Evolutionary conservation across 2,888 invertebrate genomes (phyloP).

Genomic region (Anagyrus pseudococci): DNA sequence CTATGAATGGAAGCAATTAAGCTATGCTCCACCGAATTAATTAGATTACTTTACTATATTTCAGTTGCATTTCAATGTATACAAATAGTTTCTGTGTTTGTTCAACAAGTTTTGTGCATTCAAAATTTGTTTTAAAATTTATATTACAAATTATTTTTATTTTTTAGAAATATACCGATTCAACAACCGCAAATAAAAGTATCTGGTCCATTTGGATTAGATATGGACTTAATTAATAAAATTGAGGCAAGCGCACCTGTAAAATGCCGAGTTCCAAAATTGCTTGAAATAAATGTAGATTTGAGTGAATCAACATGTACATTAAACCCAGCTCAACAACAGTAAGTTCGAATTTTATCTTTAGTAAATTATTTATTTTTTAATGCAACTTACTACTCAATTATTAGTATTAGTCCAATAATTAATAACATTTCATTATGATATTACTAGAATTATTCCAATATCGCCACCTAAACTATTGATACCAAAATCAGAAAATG

Average conservation of each 20-base stretch:
- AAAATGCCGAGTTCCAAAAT: slow-evolving; percentile 57
- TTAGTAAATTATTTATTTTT: background rate
- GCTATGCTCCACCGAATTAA: no score
- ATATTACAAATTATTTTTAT: no score
- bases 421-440: slow-evolving; percentile 22
- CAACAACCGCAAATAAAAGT: slow-evolving; percentile 51
- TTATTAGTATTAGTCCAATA: slow-evolving; percentile 1
- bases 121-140: no score
- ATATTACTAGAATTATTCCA: slow-evolving; percentile 37
- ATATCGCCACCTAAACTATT: slow-evolving; percentile 67
- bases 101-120: no score
- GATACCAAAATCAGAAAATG: slow-evolving; percentile 47
- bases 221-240: slow-evolving; percentile 74
- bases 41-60: no score
- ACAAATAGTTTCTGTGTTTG: no score
- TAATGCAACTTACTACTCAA: no score
- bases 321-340: slow-evolving; percentile 43
- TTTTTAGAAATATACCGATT: slow-evolving; percentile 47
- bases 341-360: slow-evolving; percentile 45
- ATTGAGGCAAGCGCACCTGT: slow-evolving; percentile 66
- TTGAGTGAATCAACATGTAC: slow-evolving; percentile 47
- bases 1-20: no score
- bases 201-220: slow-evolving; percentile 80
- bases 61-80: no score
- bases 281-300: slow-evolving; percentile 58